phyloP scores from a whole-genome alignment of 2,888 invertebrate genomes.

The Drosophila maculinotata region DNA sequence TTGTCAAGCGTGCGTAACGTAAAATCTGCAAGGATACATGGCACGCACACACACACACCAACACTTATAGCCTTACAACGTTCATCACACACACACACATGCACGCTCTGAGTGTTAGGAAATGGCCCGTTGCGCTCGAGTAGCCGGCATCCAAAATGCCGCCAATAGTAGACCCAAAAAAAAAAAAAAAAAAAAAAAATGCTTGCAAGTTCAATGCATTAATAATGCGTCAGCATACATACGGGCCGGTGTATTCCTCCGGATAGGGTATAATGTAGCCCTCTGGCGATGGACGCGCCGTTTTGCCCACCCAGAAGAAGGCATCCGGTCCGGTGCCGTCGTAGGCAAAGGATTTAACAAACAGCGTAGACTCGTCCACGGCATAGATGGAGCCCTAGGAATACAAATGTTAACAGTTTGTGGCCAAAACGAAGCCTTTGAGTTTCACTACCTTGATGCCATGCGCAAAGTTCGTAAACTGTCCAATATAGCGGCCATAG shows the following conservation, averaged over 20 bases:
- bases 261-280: conserved; percentile 95
- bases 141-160: conserved; percentile 46
- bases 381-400: conserved; percentile 91
- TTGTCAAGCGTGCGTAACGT: conserved; percentile 83
- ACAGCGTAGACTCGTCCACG: conserved; percentile 94
- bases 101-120: conserved; percentile 42
- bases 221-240: conserved; percentile 81
- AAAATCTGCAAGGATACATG: conserved; percentile 70
- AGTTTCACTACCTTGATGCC: conserved; percentile 87
- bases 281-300: conserved; percentile 91
- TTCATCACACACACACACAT: conserved; percentile 8
- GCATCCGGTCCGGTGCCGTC: conserved; percentile 95
- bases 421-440: neutral
- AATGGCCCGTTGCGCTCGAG: conserved; percentile 75
- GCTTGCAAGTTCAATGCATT: conserved; percentile 24
- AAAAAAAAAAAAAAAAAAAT: neutral
- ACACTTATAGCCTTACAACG: conserved; percentile 19
- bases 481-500: conserved; percentile 92
- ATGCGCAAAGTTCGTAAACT: conserved; percentile 90
- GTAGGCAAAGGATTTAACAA: conserved; percentile 94
- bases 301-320: conserved; percentile 96
- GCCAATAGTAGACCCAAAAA: conserved; percentile 22
- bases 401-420: neutral
- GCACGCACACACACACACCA: conserved; percentile 31
- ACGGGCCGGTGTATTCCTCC: conserved; percentile 93